Conservation (phyloP, 2,888 invertebrate genomes). For the Latheticus oryzae region DNA sequence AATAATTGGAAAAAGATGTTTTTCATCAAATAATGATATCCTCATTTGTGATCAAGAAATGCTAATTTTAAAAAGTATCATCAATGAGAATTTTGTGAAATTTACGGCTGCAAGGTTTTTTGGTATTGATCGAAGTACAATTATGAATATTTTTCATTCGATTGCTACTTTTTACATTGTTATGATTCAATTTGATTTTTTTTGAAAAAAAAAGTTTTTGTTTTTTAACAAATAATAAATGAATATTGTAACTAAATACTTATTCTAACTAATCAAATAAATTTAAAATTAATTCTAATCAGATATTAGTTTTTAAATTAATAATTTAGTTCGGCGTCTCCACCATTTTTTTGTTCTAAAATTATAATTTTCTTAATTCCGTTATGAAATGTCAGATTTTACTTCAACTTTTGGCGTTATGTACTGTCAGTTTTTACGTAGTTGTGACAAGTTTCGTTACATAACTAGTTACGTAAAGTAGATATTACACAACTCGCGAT, state of each 20-base stretch:
- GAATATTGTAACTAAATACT: too few relatives aligned
- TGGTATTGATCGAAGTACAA: neutral
- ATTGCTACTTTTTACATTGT: slow-evolving; percentile 7
- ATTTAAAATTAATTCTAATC: too few relatives aligned
- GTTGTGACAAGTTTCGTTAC: too few relatives aligned
- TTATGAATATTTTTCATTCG: slow-evolving; percentile 8
- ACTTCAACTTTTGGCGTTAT: too few relatives aligned
- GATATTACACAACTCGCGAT: too few relatives aligned
- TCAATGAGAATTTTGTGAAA: neutral
- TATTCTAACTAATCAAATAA: too few relatives aligned
- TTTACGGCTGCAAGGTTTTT: slow-evolving; percentile 3
- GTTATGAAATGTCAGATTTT: too few relatives aligned
- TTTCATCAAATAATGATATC: too few relatives aligned
- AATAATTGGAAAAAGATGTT: slow-evolving; percentile 2
- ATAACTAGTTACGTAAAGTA: too few relatives aligned
- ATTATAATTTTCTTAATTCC: too few relatives aligned
- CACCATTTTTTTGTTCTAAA: neutral
- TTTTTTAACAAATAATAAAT: too few relatives aligned
- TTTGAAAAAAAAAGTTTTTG: slow-evolving; percentile 1
- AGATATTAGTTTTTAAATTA: neutral
- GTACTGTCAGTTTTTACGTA: too few relatives aligned
- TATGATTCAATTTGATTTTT: slow-evolving; percentile 5
- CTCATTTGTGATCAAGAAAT: neutral
- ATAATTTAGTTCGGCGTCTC: slow-evolving; percentile 1
- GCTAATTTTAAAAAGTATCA: slow-evolving; percentile 3